These are phyloP conservation scores for Grammomys dolichurus DNA, from an alignment of 2,113 vertebrate genomes.

Conservation along the genomic window DNA sequence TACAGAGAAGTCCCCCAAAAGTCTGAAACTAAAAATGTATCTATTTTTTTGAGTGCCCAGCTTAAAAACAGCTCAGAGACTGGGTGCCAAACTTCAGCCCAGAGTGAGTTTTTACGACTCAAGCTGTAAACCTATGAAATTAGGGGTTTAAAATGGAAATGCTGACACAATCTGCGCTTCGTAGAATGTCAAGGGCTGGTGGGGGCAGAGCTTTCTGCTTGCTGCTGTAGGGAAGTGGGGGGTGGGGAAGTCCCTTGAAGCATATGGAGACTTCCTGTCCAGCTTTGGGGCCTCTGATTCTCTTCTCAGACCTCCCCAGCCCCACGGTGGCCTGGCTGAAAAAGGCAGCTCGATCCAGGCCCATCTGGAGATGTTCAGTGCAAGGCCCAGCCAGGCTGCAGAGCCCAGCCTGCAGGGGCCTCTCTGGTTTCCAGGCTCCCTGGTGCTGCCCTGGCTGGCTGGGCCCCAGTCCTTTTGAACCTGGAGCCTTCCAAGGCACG, in stretches of 20 bases:
- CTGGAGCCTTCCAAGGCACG: background rate
- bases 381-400: background rate
- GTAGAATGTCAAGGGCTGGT: constrained; percentile 66
- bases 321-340: background rate
- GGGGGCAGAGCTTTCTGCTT: constrained; percentile 52
- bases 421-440: background rate
- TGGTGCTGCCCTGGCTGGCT: background rate
- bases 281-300: constrained; percentile 38
- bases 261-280: constrained; percentile 48
- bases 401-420: background rate
- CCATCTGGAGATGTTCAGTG: constrained; percentile 49
- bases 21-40: constrained; percentile 63
- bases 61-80: constrained; percentile 80
- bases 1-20: constrained; percentile 53
- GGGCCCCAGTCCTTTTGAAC: background rate
- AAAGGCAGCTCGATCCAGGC: constrained; percentile 36
- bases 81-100: constrained; percentile 82
- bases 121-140: constrained; percentile 87
- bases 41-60: constrained; percentile 79
- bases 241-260: background rate
- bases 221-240: background rate
- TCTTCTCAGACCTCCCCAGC: background rate
- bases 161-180: constrained; percentile 86
- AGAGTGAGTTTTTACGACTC: constrained; percentile 88
- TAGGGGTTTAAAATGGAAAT: constrained; percentile 89